Evolutionary conservation across 2,797 vertebrate species (phyloP).

Genomic region (Setipinna tenuifilis): DNA sequence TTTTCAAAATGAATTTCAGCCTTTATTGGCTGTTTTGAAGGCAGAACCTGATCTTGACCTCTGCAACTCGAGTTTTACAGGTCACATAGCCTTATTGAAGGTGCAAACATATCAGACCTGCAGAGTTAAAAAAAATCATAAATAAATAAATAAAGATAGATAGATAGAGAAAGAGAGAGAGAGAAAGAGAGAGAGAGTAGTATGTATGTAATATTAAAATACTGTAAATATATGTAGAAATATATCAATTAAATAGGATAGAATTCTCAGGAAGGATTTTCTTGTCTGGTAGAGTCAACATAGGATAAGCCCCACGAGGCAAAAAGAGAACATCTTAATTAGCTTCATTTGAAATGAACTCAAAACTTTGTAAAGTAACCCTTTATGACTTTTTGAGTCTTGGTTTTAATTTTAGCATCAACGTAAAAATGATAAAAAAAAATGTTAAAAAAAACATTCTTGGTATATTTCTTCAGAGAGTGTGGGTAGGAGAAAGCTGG

Average conservation of each 20-base stretch:
- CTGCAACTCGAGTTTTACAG: neutral
- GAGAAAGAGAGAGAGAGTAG: too few species aligned
- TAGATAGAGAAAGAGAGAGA: too few species aligned
- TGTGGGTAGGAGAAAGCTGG: neutral
- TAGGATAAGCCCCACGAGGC: neutral
- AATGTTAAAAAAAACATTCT: neutral
- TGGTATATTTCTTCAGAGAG: neutral
- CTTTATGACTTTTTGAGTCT: neutral
- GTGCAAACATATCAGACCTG: neutral
- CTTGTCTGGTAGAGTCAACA: neutral
- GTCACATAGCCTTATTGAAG: neutral
- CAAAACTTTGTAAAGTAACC: constrained; percentile 10
- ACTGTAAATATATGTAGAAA: too few species aligned
- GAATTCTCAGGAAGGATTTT: too few species aligned
- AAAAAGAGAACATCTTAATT: constrained; percentile 17
- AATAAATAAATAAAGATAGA: too few species aligned
- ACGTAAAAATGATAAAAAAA: neutral
- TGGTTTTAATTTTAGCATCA: neutral
- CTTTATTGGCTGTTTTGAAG: neutral
- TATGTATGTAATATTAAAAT: too few species aligned
- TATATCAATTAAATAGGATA: too few species aligned
- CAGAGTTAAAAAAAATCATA: too few species aligned
- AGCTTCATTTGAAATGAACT: neutral
- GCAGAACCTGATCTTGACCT: neutral
- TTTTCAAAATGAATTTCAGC: neutral